Percentiles rank a stretch among this genome's conserved stretches.
phyloP scores from a whole-genome alignment of 2,797 vertebrate genomes.

The Prunella strophiata region DNA sequence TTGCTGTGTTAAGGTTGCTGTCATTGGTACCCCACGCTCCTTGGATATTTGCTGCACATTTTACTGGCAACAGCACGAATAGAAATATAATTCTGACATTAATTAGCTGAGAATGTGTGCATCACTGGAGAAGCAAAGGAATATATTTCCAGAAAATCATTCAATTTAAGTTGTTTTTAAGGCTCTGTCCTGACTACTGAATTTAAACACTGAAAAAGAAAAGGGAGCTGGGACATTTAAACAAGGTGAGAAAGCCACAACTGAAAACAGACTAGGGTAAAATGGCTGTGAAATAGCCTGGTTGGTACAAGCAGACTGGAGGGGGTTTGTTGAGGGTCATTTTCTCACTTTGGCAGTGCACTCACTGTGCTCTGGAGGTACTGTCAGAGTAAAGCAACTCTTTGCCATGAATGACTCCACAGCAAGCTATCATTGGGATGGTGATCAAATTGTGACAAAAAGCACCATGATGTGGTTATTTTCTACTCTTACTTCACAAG shows the following conservation, averaged over 20 bases:
- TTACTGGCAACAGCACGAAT: not conserved
- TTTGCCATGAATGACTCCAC: not conserved
- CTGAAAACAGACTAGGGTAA: not conserved
- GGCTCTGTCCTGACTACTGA: not conserved
- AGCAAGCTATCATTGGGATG: not conserved
- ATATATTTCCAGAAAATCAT: not conserved
- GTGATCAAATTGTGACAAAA: not conserved
- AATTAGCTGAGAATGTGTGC: not conserved
- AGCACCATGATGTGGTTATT: not conserved
- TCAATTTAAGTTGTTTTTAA: not conserved
- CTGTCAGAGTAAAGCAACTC: not conserved
- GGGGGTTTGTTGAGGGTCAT: not conserved
- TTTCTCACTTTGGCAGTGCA: not conserved
- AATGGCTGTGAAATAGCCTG: not conserved
- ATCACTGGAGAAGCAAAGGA: not conserved
- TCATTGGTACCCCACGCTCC: not conserved
- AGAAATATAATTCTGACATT: not conserved
- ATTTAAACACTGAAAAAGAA: not conserved
- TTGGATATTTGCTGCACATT: not conserved
- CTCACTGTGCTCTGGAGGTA: not conserved
- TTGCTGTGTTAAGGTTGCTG: not conserved
- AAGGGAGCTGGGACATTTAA: not conserved
- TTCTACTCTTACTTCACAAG: not conserved
- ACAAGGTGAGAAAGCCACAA: not conserved
- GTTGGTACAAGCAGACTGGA: not conserved